Evolutionary conservation across 2,113 vertebrate genomes (phyloP).

Genomic region (Seriola dumerili): DNA sequence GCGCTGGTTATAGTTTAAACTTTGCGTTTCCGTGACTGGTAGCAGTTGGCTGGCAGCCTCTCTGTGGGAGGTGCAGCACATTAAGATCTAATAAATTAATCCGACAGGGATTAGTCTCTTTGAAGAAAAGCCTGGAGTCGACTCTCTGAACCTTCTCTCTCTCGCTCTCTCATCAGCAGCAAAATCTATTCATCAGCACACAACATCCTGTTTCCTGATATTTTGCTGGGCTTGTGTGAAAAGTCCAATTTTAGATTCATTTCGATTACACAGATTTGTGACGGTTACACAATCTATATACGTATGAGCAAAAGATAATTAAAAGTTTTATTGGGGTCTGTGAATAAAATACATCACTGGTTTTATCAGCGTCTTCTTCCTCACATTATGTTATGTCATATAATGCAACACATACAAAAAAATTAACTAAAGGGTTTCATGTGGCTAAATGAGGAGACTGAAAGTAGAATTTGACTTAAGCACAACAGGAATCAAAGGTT

Average conservation of each 20-base stretch:
- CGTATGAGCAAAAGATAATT: not conserved
- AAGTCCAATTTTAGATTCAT: conserved; percentile 21
- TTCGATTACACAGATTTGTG: conserved; percentile 13
- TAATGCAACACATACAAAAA: not conserved
- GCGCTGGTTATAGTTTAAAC: conserved; percentile 41
- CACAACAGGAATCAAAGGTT: conserved; percentile 64
- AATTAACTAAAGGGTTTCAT: not conserved
- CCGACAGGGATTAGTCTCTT: conserved; percentile 61
- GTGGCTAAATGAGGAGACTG: not conserved
- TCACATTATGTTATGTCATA: not conserved
- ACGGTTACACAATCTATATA: not conserved
- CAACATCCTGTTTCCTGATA: conserved; percentile 60
- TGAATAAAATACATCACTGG: not conserved
- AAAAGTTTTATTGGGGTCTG: not conserved
- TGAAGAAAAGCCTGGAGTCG: conserved; percentile 64
- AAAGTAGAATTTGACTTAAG: conserved; percentile 10
- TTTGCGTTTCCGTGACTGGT: conserved; percentile 41
- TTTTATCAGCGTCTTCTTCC: not conserved
- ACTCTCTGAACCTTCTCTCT: conserved; percentile 39
- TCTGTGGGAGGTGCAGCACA: conserved; percentile 67
- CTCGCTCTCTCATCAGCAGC: conserved; percentile 35
- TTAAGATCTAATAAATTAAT: conserved; percentile 71
- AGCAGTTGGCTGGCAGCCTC: conserved; percentile 48
- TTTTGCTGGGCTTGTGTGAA: conserved; percentile 26
- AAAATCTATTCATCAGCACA: conserved; percentile 51